Percentiles rank a stretch among this genome's conserved stretches.
phyloP scores from a whole-genome alignment of 2,113 vertebrate genomes.

The Nanger granti region DNA sequence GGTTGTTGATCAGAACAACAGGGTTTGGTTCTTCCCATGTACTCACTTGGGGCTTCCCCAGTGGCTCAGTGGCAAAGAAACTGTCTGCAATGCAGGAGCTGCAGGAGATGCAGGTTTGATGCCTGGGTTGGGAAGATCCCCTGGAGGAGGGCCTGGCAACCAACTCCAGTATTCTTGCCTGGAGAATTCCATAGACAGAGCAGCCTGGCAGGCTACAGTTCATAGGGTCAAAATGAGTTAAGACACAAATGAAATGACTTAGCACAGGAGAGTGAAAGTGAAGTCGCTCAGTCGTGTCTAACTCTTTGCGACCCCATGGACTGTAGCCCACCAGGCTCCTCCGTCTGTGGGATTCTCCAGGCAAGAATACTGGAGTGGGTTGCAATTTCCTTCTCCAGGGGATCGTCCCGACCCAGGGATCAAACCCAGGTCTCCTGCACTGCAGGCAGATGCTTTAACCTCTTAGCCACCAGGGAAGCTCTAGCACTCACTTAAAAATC shows the following conservation, averaged over 20 bases:
- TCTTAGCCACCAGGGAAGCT: too few species aligned
- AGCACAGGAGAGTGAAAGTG: neutral
- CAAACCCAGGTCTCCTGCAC: fast-evolving
- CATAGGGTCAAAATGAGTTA: neutral
- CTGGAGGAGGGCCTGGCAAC: neutral
- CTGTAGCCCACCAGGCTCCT: too few species aligned
- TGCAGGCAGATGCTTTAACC: too few species aligned
- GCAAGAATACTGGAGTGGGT: too few species aligned
- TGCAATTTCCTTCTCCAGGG: too few species aligned
- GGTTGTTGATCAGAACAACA: neutral
- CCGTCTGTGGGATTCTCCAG: too few species aligned
- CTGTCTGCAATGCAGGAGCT: neutral
- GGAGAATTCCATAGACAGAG: neutral
- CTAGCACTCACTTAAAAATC: neutral
- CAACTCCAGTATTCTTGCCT: neutral
- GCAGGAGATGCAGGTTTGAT: neutral
- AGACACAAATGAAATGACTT: neutral
- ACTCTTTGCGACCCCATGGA: too few species aligned
- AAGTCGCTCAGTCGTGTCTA: too few species aligned
- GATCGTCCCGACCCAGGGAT: too few species aligned
- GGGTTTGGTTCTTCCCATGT: neutral
- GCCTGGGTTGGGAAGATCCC: neutral
- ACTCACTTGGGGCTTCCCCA: neutral
- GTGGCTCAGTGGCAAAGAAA: neutral
- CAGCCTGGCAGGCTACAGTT: neutral